Percentiles rank a stretch among this genome's conserved stretches.
Evolutionary conservation across 2,113 vertebrate species (phyloP).

Genomic region (Elaphurus davidianus): DNA sequence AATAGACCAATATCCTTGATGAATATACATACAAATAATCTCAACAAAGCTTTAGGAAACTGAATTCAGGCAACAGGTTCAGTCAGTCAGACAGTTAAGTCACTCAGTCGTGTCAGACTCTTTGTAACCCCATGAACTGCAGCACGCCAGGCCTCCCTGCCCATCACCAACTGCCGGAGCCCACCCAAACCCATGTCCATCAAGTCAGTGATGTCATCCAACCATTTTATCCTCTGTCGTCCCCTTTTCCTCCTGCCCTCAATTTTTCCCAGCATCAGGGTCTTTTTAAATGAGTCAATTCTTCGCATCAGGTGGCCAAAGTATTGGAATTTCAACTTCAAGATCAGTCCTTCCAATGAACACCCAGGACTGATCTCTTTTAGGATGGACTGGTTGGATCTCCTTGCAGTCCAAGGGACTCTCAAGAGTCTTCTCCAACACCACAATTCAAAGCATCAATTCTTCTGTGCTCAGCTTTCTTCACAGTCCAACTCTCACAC

Average conservation of each 20-base stretch:
- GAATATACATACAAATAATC: not conserved
- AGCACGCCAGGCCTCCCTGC: not conserved
- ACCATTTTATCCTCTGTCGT: rapidly evolving
- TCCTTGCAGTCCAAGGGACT: not conserved
- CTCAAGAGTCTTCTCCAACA: not conserved
- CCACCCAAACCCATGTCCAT: not conserved
- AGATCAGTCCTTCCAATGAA: not conserved
- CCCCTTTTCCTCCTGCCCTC: not conserved
- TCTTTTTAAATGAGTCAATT: not conserved
- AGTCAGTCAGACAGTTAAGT: not conserved
- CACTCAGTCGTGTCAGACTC: rapidly evolving
- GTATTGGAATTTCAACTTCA: not conserved
- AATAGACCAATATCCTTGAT: not conserved
- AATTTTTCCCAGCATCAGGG: no score
- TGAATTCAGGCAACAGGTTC: not conserved
- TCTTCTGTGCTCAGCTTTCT: not conserved
- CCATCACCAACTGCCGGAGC: not conserved
- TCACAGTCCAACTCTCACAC: not conserved
- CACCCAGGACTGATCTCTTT: not conserved
- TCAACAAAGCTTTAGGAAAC: not conserved
- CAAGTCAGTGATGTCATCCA: not conserved
- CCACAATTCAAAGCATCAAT: not conserved
- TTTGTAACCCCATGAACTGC: not conserved
- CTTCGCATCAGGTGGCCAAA: not conserved
- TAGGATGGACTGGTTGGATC: not conserved